Evolutionary conservation across 2,113 vertebrate species (phyloP), one percentile per base, ranked within the genome.

Genomic region (Callorhinus ursinus): DNA sequence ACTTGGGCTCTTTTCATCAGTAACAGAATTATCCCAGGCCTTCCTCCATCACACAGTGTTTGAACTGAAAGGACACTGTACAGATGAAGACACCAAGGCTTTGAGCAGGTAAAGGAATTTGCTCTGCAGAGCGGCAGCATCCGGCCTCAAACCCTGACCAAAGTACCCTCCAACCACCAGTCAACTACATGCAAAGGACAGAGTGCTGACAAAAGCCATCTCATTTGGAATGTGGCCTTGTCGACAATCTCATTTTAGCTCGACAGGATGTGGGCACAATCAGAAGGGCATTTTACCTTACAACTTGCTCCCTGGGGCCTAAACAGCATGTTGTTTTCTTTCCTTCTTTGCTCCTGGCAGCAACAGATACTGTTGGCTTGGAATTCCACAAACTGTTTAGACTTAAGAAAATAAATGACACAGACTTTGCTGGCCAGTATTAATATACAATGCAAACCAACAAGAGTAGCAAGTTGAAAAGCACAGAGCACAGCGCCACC

Each of bases 401-500:
- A 93, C 95, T 96, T 97, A 97, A 97, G 84, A 46, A 98, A 98
- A 76, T 82, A 93, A 96, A 96, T 51, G 89, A 96, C 82, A 97
- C 49, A 77, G 86, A 85, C 94, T 87, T 74, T 84, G 97, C 69
- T 59, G 90, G 97, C 90, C 97, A 86, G 55, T 55, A 87, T 88
- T 42, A 16, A 22, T 46, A 16, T 19, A 22, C 0, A 88, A 9
- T 3, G 26, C 26, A 33, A 57, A 24, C 31, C 57, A 53, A 31
- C 39, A 53, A 39, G 61, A 82, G 55, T 14, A 49, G 79, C 42
- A 81, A 26, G 31, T 1, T 2, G 49, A 85, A 90, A 88, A 86
- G 49, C 22, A 31, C 49, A 95, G 96, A 71, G 79, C 49, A 88
- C 88, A 98, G 98, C 97, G 74, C 99, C 98, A 98, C 63, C 99